phyloP scores from a whole-genome alignment of 1,140 invertebrate genomes.

The Epicauta chinensis region DNA sequence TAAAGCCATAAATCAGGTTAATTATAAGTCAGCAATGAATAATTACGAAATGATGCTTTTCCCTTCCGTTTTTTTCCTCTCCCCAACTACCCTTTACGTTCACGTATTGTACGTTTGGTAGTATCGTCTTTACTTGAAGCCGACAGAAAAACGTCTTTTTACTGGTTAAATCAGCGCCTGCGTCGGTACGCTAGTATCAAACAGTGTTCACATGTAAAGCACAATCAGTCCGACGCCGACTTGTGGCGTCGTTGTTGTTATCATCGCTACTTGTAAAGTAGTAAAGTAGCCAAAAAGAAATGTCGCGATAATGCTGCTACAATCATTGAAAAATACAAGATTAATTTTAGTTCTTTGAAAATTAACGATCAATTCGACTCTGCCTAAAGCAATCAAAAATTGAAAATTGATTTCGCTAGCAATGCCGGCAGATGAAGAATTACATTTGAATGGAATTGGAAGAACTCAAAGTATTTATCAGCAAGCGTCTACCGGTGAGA shows the following conservation, averaged over 20 bases:
- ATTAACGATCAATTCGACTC: too few relatives aligned
- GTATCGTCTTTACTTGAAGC: not conserved
- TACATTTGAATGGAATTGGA: conserved; percentile 35
- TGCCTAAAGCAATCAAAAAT: not conserved
- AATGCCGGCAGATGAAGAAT: conserved; percentile 37
- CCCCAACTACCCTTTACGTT: not conserved
- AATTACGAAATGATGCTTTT: conserved; percentile 1
- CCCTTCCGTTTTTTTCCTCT: not conserved
- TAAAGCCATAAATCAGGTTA: conserved; percentile 14
- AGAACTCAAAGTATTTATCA: conserved; percentile 39
- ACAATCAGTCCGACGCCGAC: conserved; percentile 22
- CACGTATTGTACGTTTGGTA: not conserved
- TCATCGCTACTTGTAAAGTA: not conserved
- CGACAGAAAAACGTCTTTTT: conserved; percentile 6
- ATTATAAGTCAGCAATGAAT: conserved; percentile 18
- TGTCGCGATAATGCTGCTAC: not conserved
- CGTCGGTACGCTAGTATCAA: conserved; percentile 4
- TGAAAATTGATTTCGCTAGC: conserved; percentile 4
- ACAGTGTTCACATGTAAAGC: conserved; percentile 6
- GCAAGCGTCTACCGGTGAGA: conserved; percentile 40
- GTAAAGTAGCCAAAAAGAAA: not conserved
- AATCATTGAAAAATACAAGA: too few relatives aligned
- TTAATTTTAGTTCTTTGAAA: too few relatives aligned
- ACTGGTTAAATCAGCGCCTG: conserved; percentile 8
- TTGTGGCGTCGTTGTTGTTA: conserved; percentile 6